Conservation (phyloP, 2,113 vertebrate genomes). For the Sialia sialis region DNA sequence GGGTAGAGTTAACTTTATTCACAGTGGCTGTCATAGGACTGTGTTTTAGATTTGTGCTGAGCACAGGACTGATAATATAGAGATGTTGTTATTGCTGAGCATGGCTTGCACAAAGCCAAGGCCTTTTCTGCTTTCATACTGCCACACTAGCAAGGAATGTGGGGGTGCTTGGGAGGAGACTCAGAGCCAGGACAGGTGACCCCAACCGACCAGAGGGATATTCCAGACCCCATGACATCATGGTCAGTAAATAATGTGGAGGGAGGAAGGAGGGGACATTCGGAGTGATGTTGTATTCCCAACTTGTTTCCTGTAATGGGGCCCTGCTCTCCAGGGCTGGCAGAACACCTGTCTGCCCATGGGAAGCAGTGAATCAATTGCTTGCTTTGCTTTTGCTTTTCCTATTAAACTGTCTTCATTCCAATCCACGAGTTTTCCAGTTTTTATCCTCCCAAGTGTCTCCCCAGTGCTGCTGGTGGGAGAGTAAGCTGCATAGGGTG, state of each 20-base stretch:
- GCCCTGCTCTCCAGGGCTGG: not conserved
- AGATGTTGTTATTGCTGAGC: not conserved
- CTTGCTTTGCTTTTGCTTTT: not conserved
- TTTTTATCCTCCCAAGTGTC: not conserved
- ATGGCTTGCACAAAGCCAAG: not conserved
- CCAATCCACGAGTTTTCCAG: not conserved
- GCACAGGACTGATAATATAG: not conserved
- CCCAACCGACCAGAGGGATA: not conserved
- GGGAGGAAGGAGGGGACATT: not conserved
- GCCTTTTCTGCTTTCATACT: not conserved
- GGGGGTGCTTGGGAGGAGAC: not conserved
- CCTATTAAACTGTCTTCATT: too few species aligned
- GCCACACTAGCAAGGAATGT: not conserved
- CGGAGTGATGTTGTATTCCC: not conserved
- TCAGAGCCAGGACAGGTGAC: not conserved
- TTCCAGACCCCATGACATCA: not conserved
- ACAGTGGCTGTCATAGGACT: not conserved
- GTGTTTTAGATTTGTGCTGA: not conserved
- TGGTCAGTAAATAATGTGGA: not conserved
- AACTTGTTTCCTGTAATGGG: not conserved
- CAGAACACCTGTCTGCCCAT: not conserved
- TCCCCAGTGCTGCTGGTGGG: too few species aligned
- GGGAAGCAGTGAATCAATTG: not conserved
- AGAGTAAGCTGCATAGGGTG: rapidly evolving
- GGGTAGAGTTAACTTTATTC: not conserved